Evolutionary conservation across 23 tunicate species (phyloP).

Genomic region (Clavelina lepadiformis): DNA sequence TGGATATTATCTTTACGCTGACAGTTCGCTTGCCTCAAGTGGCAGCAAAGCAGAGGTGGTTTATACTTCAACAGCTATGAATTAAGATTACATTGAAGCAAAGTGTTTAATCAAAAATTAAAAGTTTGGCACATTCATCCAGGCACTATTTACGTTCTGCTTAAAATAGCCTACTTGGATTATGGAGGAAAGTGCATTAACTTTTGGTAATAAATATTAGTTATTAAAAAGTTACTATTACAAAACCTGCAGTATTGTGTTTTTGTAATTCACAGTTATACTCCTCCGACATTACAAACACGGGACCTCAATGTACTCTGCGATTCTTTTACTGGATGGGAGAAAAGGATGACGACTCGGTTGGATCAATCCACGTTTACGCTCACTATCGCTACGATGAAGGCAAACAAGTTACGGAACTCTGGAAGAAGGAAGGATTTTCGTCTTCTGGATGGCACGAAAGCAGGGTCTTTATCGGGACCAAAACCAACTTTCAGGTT

Average conservation of each 20-base stretch:
- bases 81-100: too few species aligned
- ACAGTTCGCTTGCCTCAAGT: slow-evolving; percentile 21
- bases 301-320: slow-evolving; percentile 80
- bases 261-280: slow-evolving; percentile 23
- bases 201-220: too few species aligned
- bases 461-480: slow-evolving; percentile 62
- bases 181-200: too few species aligned
- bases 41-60: too few species aligned
- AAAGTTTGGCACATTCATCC: too few species aligned
- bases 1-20: slow-evolving; percentile 69
- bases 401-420: slow-evolving; percentile 6
- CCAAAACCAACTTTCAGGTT: slow-evolving; percentile 53
- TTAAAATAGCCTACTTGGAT: too few species aligned
- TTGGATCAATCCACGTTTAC: slow-evolving; percentile 46
- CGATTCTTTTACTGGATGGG: slow-evolving; percentile 92
- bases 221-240: too few species aligned
- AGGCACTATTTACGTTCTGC: too few species aligned
- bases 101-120: too few species aligned
- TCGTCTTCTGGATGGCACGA: slow-evolving; percentile 60
- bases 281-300: slow-evolving; percentile 41
- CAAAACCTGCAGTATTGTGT: too few species aligned
- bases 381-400: neutral
- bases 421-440: slow-evolving; percentile 43
- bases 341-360: slow-evolving; percentile 25
- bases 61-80: too few species aligned